Conservation (phyloP, 2,888 invertebrate species). For the Heliconius erato region DNA sequence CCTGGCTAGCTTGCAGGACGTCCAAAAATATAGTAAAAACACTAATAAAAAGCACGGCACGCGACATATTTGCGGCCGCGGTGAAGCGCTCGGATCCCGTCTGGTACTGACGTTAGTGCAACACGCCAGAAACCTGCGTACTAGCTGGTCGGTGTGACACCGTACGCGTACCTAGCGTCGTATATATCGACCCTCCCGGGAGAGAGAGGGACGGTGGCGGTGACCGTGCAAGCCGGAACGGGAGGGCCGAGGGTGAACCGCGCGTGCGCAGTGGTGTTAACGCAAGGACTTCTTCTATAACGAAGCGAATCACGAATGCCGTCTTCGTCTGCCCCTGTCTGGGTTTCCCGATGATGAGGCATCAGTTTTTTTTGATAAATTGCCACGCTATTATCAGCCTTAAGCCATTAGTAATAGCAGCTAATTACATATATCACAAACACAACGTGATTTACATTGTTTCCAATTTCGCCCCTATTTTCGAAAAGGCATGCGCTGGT, state of each 20-base stretch:
- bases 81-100: constrained; percentile 68
- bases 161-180: constrained; percentile 82
- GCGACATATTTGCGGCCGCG: constrained; percentile 87
- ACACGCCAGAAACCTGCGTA: constrained; percentile 83
- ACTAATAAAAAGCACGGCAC: constrained; percentile 87
- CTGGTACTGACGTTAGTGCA: constrained; percentile 73
- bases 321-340: constrained; percentile 82
- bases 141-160: constrained; percentile 75
- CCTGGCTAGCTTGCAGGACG: constrained; percentile 85
- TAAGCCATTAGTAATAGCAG: constrained; percentile 38
- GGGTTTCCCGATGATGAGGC: constrained; percentile 83
- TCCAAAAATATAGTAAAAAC: constrained; percentile 86
- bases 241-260: constrained; percentile 71
- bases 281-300: constrained; percentile 66
- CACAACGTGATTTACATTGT: constrained; percentile 43
- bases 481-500: constrained; percentile 46
- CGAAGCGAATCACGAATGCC: constrained; percentile 77
- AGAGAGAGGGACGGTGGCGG: constrained; percentile 65
- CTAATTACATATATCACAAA: constrained; percentile 42
- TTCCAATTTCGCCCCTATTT: constrained; percentile 45
- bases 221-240: constrained; percentile 57
- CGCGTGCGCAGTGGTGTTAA: constrained; percentile 80
- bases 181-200: constrained; percentile 85
- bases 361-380: constrained; percentile 72
- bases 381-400: constrained; percentile 43